Percentiles rank a stretch among this genome's conserved stretches.
Evolutionary conservation across 2,888 invertebrate species (phyloP).

Genomic region (Lamellibrachia columna): DNA sequence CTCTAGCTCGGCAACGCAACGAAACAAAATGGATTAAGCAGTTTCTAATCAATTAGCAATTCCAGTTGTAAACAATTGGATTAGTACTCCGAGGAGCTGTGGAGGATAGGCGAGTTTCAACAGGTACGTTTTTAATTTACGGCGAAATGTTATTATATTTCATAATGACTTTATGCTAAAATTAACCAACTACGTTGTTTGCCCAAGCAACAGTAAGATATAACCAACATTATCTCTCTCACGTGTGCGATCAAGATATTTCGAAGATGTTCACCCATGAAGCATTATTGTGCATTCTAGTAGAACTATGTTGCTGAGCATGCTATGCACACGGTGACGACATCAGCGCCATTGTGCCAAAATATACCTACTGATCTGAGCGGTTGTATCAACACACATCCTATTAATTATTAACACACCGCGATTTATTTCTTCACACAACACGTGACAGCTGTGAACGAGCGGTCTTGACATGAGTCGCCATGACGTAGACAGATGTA

Average conservation of each 20-base stretch:
- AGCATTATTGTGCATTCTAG: not conserved
- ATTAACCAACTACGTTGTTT: no score
- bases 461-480: not conserved
- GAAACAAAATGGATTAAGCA: no score
- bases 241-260: not conserved
- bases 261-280: not conserved
- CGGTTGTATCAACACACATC: not conserved
- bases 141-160: no score
- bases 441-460: not conserved
- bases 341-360: not conserved
- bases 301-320: not conserved
- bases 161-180: no score
- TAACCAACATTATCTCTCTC: no score
- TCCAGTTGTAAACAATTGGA: no score
- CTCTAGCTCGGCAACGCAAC: no score
- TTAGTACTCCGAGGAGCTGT: no score
- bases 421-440: not conserved
- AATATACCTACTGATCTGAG: not conserved
- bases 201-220: no score
- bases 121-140: no score
- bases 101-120: no score
- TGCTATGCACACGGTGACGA: not conserved
- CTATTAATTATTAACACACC: not conserved
- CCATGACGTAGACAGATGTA: not conserved
- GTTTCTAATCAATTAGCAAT: no score